These are phyloP conservation scores for Drosophila nr. medialis DNA, from an alignment of 2,888 invertebrate species.

Conservation along the genomic window DNA sequence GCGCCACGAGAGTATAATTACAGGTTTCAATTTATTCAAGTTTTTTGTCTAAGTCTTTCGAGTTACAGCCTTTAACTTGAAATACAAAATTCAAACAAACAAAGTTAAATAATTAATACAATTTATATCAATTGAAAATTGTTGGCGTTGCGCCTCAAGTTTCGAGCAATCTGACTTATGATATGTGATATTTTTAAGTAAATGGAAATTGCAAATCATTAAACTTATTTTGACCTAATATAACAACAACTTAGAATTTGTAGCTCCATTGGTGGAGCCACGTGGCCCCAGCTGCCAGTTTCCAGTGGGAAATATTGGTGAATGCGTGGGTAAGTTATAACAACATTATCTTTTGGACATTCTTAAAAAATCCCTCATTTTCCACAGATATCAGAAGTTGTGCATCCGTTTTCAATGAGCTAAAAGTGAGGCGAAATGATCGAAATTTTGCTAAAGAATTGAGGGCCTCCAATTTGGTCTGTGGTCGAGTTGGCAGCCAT, in stretches of 20 bases:
- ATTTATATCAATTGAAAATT: background rate
- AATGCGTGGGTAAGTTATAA: slow-evolving; percentile 70
- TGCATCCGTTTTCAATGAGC: slow-evolving; percentile 56
- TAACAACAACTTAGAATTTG: background rate
- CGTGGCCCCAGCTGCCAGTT: slow-evolving; percentile 51
- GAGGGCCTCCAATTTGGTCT: slow-evolving; percentile 76
- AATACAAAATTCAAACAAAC: background rate
- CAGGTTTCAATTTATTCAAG: background rate
- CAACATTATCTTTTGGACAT: too few relatives aligned
- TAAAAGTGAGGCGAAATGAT: slow-evolving; percentile 69
- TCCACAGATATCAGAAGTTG: slow-evolving; percentile 73
- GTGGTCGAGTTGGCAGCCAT: slow-evolving; percentile 57
- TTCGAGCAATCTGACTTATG: background rate
- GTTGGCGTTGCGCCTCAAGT: background rate
- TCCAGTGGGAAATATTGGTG: slow-evolving; percentile 65
- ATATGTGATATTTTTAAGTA: background rate
- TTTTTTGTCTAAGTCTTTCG: slow-evolving; percentile 57
- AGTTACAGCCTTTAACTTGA: too few relatives aligned
- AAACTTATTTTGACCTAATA: background rate
- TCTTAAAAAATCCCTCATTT: background rate
- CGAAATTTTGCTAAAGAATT: slow-evolving; percentile 64
- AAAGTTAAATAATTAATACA: background rate
- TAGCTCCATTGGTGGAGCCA: background rate
- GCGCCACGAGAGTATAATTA: background rate
- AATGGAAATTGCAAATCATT: background rate